Evolutionary conservation across 2,888 invertebrate genomes (phyloP).

Genomic region (Hesperia comma): DNA sequence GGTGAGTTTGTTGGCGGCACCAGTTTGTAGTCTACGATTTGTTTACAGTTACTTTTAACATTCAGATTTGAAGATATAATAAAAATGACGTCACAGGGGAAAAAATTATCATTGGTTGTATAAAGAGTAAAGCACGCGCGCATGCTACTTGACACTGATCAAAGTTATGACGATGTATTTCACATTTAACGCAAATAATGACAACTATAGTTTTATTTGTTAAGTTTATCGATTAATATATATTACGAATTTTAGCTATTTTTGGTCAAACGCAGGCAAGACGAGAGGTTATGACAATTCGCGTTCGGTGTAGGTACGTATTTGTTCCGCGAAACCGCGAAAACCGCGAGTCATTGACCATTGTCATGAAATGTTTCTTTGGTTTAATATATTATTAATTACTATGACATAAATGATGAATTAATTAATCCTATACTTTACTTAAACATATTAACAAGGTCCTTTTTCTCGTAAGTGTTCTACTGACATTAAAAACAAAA

Average conservation of each 20-base stretch:
- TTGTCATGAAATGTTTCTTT: too few species aligned
- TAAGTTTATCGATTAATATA: too few species aligned
- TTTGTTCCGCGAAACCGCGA: too few species aligned
- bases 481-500: neutral
- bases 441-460: too few species aligned
- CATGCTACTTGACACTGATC: constrained; percentile 60
- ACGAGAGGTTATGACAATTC: too few species aligned
- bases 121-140: constrained; percentile 75
- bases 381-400: too few species aligned
- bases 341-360: too few species aligned
- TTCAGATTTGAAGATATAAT: constrained; percentile 54
- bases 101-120: constrained; percentile 75
- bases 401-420: too few species aligned
- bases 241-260: too few species aligned
- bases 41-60: constrained; percentile 61
- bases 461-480: neutral
- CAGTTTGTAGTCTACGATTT: constrained; percentile 51
- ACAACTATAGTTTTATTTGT: neutral
- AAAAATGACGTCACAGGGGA: constrained; percentile 61
- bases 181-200: constrained; percentile 6
- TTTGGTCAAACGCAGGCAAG: too few species aligned
- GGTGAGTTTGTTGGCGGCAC: constrained; percentile 47
- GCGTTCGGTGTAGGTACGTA: too few species aligned
- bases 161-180: constrained; percentile 39
- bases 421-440: too few species aligned